These are phyloP conservation scores for Rhizoglyphus robini DNA, from an alignment of 1,140 invertebrate genomes.

Conservation along the genomic window DNA sequence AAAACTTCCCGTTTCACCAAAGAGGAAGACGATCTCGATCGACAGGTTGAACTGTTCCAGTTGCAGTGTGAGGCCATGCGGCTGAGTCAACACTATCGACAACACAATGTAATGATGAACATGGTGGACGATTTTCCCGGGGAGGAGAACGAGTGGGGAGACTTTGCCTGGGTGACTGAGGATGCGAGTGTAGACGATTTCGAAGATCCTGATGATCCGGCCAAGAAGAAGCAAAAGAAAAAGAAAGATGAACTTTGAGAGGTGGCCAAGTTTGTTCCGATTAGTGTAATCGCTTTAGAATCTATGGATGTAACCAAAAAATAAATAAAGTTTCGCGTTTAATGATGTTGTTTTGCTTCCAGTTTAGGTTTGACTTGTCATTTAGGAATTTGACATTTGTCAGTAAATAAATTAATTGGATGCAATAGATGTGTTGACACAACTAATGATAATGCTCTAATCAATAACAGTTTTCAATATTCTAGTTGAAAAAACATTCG, in stretches of 20 bases:
- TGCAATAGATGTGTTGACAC: too few species aligned
- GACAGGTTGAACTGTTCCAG: not conserved
- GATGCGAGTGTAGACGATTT: not conserved
- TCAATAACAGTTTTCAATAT: too few species aligned
- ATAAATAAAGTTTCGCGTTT: too few species aligned
- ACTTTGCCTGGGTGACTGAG: not conserved
- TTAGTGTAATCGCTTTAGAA: too few species aligned
- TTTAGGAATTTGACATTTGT: too few species aligned
- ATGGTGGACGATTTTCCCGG: not conserved
- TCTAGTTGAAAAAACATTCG: too few species aligned
- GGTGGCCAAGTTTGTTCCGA: too few species aligned
- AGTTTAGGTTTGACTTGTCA: too few species aligned
- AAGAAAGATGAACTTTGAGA: not conserved
- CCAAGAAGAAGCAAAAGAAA: not conserved
- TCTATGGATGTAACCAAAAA: too few species aligned
- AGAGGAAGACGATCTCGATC: not conserved
- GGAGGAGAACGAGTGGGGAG: not conserved
- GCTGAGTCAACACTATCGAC: not conserved
- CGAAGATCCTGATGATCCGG: not conserved
- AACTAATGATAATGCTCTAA: too few species aligned
- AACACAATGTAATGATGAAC: not conserved
- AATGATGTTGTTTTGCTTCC: too few species aligned
- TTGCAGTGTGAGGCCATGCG: not conserved
- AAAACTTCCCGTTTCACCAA: not conserved
- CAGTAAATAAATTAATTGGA: too few species aligned